phyloP scores from a whole-genome alignment of 2,113 vertebrate genomes.

The Aspidoscelis tigris region DNA sequence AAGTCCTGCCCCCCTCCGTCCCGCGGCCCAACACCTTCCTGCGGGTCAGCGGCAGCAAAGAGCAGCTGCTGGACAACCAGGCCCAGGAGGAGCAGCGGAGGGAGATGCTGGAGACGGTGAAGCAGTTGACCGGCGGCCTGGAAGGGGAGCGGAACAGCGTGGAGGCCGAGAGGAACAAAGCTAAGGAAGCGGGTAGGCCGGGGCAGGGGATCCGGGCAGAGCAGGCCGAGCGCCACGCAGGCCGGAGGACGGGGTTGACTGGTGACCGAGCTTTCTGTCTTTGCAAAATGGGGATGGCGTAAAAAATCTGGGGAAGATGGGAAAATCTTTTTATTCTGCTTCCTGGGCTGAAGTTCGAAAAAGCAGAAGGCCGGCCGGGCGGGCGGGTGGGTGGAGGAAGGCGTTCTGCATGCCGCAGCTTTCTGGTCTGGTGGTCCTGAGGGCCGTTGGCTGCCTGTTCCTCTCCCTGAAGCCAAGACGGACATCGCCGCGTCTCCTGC shows the following conservation, averaged over 20 bases:
- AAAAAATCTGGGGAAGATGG: no score
- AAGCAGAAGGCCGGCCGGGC: no score
- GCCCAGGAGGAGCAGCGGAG: constrained; percentile 82
- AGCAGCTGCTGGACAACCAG: constrained; percentile 85
- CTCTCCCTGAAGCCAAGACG: constrained; percentile 77
- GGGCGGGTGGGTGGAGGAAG: no score
- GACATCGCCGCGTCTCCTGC: constrained; percentile 75
- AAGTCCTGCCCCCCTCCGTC: constrained; percentile 75
- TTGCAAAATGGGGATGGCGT: no score
- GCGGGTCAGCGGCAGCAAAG: constrained; percentile 85
- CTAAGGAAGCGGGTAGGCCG: constrained; percentile 81
- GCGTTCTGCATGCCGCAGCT: neutral
- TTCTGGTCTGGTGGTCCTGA: neutral
- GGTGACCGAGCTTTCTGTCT: no score
- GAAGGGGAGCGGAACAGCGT: constrained; percentile 79
- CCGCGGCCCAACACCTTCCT: constrained; percentile 79
- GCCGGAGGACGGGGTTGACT: no score
- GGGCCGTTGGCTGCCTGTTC: no score
- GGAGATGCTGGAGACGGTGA: constrained; percentile 83
- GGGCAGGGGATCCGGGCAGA: neutral
- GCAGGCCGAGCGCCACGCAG: no score
- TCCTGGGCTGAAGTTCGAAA: no score
- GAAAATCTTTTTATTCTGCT: no score
- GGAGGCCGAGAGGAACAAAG: constrained; percentile 75
- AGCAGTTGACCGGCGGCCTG: constrained; percentile 79